phyloP scores from a whole-genome alignment of 2,113 vertebrate species.

The Candoia aspera region DNA sequence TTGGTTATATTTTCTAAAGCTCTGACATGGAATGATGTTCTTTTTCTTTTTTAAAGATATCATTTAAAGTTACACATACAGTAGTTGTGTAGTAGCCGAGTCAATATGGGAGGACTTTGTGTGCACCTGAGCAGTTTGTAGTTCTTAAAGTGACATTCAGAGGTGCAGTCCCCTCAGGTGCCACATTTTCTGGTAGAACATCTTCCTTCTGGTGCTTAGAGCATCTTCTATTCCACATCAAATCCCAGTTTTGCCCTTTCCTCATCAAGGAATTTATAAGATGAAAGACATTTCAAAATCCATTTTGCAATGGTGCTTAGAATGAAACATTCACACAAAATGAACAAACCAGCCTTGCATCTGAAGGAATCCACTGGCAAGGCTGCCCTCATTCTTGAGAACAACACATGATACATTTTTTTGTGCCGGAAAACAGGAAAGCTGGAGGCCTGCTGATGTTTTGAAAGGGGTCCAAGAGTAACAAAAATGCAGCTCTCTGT shows the following conservation, averaged over 20 bases:
- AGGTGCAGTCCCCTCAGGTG: not conserved
- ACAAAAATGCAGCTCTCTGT: conserved; percentile 71
- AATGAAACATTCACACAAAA: not conserved
- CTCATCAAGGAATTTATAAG: conserved; percentile 3
- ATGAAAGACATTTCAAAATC: conserved; percentile 19
- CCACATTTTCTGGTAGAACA: not conserved
- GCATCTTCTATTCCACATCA: not conserved
- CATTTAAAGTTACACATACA: not conserved
- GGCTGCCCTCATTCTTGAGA: conserved; percentile 47
- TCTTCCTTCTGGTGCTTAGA: not conserved
- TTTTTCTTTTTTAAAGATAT: not conserved
- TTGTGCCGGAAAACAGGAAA: conserved; percentile 70
- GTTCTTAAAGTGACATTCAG: not conserved
- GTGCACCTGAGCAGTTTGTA: not conserved
- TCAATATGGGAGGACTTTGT: not conserved
- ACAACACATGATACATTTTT: conserved; percentile 58
- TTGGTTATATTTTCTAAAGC: not conserved
- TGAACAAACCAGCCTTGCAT: not conserved
- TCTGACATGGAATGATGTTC: not conserved
- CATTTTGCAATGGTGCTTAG: conserved; percentile 15
- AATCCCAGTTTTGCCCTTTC: conserved; percentile 2
- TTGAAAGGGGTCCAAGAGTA: conserved; percentile 79
- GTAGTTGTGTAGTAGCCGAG: not conserved
- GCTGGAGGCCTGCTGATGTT: conserved; percentile 67
- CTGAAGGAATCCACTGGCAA: conserved; percentile 49